These are phyloP conservation scores for Scaptomyza hsui DNA, from an alignment of 1,140 invertebrate genomes.

Conservation along the genomic window DNA sequence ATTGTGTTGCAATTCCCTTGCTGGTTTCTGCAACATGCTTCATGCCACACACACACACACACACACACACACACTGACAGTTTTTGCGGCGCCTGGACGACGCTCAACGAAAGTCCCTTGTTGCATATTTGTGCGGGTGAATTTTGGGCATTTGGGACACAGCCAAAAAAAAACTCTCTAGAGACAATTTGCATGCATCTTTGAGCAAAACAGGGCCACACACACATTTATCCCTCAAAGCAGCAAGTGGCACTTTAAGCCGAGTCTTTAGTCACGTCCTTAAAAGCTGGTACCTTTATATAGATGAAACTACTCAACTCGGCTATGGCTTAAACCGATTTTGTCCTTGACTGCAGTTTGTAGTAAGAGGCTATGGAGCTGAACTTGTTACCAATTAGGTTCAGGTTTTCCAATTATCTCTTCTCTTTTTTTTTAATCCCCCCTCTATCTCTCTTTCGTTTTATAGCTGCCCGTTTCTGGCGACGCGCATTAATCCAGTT, in stretches of 20 bases:
- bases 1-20: constrained; percentile 39
- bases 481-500: constrained; percentile 90
- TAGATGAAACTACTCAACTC: neutral
- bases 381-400: neutral
- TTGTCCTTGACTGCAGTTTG: neutral
- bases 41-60: neutral
- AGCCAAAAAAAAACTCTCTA: constrained; percentile 47
- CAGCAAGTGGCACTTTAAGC: constrained; percentile 4
- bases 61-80: neutral
- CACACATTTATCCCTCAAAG: neutral
- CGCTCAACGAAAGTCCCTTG: constrained; percentile 41
- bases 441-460: constrained; percentile 3
- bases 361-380: neutral
- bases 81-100: constrained; percentile 33
- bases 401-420: neutral
- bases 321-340: neutral
- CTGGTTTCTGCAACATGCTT: constrained; percentile 37
- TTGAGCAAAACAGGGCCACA: constrained; percentile 22
- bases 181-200: constrained; percentile 52
- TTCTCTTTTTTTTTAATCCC: neutral
- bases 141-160: constrained; percentile 56
- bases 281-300: too few species aligned
- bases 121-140: constrained; percentile 56
- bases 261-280: neutral
- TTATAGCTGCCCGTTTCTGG: constrained; percentile 94